Conservation (phyloP, 2,113 vertebrate species). For the Myrmecophaga tridactyla region DNA sequence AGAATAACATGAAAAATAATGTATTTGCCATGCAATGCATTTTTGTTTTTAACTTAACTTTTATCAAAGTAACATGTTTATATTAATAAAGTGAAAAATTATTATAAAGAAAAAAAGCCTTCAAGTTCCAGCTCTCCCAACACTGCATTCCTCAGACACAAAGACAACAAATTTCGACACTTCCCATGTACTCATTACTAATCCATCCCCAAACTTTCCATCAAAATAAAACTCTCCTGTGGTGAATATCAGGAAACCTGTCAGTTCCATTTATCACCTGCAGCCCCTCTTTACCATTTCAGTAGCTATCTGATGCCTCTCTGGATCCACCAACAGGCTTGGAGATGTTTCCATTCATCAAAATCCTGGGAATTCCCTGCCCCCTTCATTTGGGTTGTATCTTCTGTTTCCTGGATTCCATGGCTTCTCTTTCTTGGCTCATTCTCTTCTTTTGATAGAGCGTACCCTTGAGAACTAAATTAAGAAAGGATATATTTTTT, state of each 20-base stretch:
- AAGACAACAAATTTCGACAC: rapidly evolving
- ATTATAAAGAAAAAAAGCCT: neutral
- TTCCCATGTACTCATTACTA: rapidly evolving
- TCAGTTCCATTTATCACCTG: rapidly evolving
- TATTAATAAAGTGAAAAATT: neutral
- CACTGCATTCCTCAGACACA: neutral
- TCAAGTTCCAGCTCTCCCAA: neutral
- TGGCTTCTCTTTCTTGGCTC: rapidly evolving
- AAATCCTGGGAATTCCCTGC: neutral
- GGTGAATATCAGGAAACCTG: rapidly evolving
- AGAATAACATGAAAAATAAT: neutral
- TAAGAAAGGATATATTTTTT: no score
- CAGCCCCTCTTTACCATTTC: no score
- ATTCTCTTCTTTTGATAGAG: neutral
- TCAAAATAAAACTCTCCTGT: rapidly evolving
- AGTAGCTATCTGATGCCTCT: no score
- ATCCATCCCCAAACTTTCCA: neutral
- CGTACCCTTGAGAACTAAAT: neutral
- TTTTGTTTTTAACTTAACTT: neutral
- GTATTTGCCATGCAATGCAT: no score
- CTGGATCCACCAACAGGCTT: rapidly evolving
- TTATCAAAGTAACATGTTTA: no score
- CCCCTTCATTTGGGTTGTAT: rapidly evolving
- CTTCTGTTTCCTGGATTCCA: neutral
- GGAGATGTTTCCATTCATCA: rapidly evolving